phyloP scores from a whole-genome alignment of 2,888 invertebrate species.

The Phlogophora meticulosa region DNA sequence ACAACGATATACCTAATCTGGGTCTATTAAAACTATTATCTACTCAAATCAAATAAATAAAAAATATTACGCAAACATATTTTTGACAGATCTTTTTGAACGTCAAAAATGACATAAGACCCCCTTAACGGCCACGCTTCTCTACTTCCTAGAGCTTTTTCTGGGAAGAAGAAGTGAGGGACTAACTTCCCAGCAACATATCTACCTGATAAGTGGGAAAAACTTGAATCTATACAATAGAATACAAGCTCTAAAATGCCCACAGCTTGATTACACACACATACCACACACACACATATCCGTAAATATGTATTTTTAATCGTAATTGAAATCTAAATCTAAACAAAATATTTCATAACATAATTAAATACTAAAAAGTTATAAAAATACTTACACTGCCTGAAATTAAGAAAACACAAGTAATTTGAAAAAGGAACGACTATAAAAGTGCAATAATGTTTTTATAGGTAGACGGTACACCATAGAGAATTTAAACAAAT shows the following conservation, averaged over 20 bases:
- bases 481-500: conserved; percentile 47
- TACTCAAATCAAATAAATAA: no score
- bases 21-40: background rate
- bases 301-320: background rate
- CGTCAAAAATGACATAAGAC: no score
- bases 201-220: no score
- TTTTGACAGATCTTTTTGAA: no score
- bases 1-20: background rate
- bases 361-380: background rate
- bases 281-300: no score
- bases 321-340: conserved; percentile 1
- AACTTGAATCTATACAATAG: no score
- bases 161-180: no score
- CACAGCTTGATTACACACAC: no score
- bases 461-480: conserved; percentile 30
- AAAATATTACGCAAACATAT: no score
- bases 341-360: background rate
- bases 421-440: conserved; percentile 24
- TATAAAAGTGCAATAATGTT: conserved; percentile 12
- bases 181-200: no score
- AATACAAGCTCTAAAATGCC: background rate
- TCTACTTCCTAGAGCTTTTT: no score
- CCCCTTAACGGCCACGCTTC: no score
- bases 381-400: conserved; percentile 35
- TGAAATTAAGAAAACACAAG: conserved; percentile 19